A percentile compares a stretch with the other conserved stretches of the same genome.
Conservation (phyloP, 2,113 vertebrate genomes). For the Prolemur simus region DNA sequence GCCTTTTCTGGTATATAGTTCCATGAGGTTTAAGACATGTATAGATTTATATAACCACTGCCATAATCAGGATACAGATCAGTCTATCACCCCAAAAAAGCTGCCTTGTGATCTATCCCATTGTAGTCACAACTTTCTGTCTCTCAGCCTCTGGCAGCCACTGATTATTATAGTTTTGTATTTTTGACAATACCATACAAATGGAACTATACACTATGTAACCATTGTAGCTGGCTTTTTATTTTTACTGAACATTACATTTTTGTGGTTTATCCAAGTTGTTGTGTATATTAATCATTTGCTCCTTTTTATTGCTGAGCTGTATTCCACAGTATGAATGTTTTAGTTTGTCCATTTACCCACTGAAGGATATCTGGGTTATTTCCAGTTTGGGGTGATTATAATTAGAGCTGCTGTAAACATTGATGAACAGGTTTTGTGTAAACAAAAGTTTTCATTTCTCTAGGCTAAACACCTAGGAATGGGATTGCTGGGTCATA, state of each 20-base stretch:
- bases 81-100: neutral
- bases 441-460: neutral
- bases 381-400: neutral
- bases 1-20: neutral
- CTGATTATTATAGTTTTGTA: neutral
- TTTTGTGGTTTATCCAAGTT: neutral
- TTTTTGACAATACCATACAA: neutral
- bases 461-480: conserved; percentile 20
- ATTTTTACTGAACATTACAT: neutral
- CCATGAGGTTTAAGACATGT: neutral
- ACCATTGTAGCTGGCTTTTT: neutral
- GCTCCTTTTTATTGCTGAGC: neutral
- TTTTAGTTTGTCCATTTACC: neutral
- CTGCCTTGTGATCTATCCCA: neutral
- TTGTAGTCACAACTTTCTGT: neutral
- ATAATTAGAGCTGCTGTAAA: neutral
- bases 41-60: neutral
- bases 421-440: neutral
- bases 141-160: neutral
- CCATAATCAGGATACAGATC: neutral
- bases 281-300: neutral
- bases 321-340: neutral
- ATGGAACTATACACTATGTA: neutral
- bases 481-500: neutral
- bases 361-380: neutral